Evolutionary conservation across 1,140 invertebrate species (phyloP), one percentile per base, ranked within the genome.

Genomic region (Tribolium castaneum): DNA sequence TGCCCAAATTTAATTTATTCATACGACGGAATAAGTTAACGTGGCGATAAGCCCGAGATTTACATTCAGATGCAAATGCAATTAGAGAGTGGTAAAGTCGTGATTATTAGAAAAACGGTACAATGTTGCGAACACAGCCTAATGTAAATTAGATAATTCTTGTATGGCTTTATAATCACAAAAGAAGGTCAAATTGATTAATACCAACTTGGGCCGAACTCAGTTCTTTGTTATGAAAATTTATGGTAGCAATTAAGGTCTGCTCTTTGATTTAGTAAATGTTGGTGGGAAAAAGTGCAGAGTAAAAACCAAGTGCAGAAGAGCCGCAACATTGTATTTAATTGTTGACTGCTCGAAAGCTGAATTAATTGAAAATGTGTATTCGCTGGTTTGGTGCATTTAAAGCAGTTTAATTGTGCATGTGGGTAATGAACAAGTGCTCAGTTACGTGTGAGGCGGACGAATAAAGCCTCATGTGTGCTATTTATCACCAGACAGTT

Each of bases 191-290:
- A n/a, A 59, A 59, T 59, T 25, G 54, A 59, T 59, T 59, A 59
- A 59, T 59, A 22, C 19, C 16, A 59, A 25, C 54, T 19, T 19
- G 6, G 25, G 14, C 54, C 54, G 10, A 59, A 59, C 54, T 59
- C 25, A 30, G 4, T 59, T 19, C 22, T 59, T 59, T 59, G 54
- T 59, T 16, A 22, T 59, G 25, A 59, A 14, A 59, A 59, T 59
- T 22, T 59, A 59, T 59, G 7, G 9, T 3, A 22, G 54, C 54
- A 59, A 25, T 59, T 59, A 59, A 59, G 19, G 54, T 59, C 54
- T 19, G 16, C 54, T 59, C 4, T 59, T 59, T 59, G 54, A 59
- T 59, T 59, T 59, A 59, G 14, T 59, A 59, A 59, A 59, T 25
- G 19, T 22, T 59, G n/a, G 50, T 16, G 0, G 12, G 25, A 59